Evolutionary conservation across 2,888 invertebrate genomes (phyloP), one percentile per base, ranked within the genome.

Genomic region (Stomorhina lunata): DNA sequence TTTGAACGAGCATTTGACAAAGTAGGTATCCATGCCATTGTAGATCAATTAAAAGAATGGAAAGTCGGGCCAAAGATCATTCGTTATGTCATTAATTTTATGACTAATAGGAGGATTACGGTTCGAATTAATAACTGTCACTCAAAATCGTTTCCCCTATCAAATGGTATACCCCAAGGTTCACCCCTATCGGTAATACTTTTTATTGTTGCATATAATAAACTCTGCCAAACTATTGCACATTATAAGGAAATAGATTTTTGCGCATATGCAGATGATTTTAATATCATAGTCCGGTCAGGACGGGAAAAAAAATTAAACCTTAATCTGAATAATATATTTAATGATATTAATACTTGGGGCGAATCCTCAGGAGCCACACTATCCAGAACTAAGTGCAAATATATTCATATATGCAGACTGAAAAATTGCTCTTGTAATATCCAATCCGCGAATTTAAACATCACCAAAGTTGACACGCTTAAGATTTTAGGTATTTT

Each of bases 191-290:
- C n/a, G n/a, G n/a, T n/a, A n/a, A n/a, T n/a, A n/a, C n/a, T n/a
- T n/a, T n/a, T n/a, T n/a, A n/a, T n/a, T n/a, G n/a, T n/a, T n/a
- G n/a, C n/a, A n/a, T n/a, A n/a, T n/a, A n/a, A n/a, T n/a, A n/a
- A n/a, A n/a, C n/a, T n/a, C n/a, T n/a, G n/a, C n/a, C n/a, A n/a
- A n/a, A n/a, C n/a, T n/a, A n/a, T n/a, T n/a, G n/a, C n/a, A n/a
- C n/a, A n/a, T n/a, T n/a, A n/a, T n/a, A n/a, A n/a, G n/a, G n/a
- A n/a, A n/a, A n/a, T n/a, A 5, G 50, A 45, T 43, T 72, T 80
- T 37, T 76, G 43, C 20, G 69, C 73, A 9, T 84, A 77, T 15
- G 77, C 83, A 3, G 83, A 82, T 25, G 84, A 84, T 66, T 83
- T 83, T 9, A 50, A 75, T 45, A 1, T 83, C 17, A 78, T 83